Evolutionary conservation across 2,797 vertebrate species (phyloP).

Genomic region (Tamandua tetradactyla): DNA sequence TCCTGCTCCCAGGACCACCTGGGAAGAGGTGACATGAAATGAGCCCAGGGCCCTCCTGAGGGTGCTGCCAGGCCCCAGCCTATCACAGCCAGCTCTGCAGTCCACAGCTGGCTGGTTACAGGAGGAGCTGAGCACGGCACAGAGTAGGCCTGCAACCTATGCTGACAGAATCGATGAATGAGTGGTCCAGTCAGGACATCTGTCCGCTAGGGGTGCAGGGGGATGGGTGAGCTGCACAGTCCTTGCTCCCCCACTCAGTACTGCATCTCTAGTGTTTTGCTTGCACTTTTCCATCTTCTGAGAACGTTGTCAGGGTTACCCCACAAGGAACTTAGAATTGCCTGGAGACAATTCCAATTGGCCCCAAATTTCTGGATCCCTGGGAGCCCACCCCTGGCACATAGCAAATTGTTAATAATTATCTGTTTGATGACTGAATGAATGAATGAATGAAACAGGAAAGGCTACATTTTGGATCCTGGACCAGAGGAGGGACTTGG

Average conservation of each 20-base stretch:
- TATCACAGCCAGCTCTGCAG: too few relatives aligned
- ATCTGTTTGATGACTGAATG: background rate
- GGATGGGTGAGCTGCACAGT: rapidly evolving
- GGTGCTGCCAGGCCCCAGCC: background rate
- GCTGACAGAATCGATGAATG: rapidly evolving
- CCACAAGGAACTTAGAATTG: background rate
- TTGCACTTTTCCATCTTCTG: background rate
- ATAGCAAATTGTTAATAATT: background rate
- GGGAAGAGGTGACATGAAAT: background rate
- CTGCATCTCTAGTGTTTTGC: rapidly evolving
- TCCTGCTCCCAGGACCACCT: background rate
- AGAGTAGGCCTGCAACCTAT: background rate
- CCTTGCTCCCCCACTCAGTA: too few relatives aligned
- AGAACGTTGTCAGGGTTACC: background rate
- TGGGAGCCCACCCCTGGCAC: background rate
- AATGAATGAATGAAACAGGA: background rate
- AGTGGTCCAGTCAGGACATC: background rate
- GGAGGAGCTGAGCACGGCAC: background rate
- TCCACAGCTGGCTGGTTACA: too few relatives aligned
- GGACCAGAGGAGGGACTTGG: background rate
- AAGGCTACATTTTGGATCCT: background rate
- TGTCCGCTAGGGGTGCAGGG: rapidly evolving
- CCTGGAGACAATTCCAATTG: background rate
- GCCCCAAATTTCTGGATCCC: background rate
- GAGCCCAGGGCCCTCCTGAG: background rate